These are phyloP conservation scores for Cordylochernes scorpioides DNA, from an alignment of 2,888 invertebrate genomes.

Conservation along the genomic window DNA sequence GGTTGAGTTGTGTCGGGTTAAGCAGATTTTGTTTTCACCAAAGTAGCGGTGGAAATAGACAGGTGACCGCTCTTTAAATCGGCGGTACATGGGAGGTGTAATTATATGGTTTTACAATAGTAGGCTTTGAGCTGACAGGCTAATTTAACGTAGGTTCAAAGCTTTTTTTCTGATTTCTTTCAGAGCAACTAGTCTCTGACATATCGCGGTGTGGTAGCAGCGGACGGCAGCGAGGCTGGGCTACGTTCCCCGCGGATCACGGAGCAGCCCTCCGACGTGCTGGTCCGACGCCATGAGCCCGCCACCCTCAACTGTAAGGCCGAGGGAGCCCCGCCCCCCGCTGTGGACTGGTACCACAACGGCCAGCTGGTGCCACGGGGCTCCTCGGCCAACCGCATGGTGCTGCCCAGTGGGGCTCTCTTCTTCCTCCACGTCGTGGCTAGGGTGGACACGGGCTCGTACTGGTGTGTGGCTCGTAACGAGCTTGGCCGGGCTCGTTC, in stretches of 20 bases:
- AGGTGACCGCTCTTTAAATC: too few species aligned
- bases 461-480: conserved; percentile 89
- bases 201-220: too few species aligned
- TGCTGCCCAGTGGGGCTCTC: conserved; percentile 64
- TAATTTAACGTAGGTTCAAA: too few species aligned
- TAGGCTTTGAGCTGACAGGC: too few species aligned
- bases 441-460: conserved; percentile 44
- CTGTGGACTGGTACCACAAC: conserved; percentile 79
- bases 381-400: conserved; percentile 40
- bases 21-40: too few species aligned
- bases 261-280: conserved; percentile 86
- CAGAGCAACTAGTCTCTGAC: too few species aligned
- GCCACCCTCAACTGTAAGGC: conserved; percentile 91
- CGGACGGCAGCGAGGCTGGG: too few species aligned
- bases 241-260: conserved; percentile 83
- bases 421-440: conserved; percentile 83
- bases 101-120: too few species aligned
- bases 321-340: conserved; percentile 35
- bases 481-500: conserved; percentile 62
- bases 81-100: too few species aligned
- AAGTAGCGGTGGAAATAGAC: too few species aligned
- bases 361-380: conserved; percentile 38
- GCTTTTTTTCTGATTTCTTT: too few species aligned
- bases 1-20: too few species aligned
- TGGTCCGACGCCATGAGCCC: conserved; percentile 83